Evolutionary conservation across 2,113 vertebrate genomes (phyloP).

Genomic region (Conger conger): DNA sequence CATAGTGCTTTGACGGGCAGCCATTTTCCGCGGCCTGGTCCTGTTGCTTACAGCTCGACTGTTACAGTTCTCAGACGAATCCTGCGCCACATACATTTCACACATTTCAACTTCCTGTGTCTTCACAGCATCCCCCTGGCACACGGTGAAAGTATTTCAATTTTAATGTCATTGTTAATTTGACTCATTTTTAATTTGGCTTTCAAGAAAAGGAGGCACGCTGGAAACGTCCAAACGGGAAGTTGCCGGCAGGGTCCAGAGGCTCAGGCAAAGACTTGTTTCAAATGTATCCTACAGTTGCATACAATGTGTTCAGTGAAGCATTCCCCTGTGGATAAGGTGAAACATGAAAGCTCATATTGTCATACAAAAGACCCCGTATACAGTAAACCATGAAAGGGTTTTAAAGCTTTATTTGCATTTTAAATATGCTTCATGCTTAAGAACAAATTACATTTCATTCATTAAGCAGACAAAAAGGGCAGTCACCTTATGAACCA

Average conservation of each 20-base stretch:
- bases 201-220: background rate
- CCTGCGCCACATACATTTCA: background rate
- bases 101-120: background rate
- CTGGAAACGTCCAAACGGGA: background rate
- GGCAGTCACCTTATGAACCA: too few relatives aligned
- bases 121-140: background rate
- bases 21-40: background rate
- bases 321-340: background rate
- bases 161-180: conserved; percentile 4
- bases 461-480: too few relatives aligned
- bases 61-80: background rate
- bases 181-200: background rate
- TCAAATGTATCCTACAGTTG: background rate
- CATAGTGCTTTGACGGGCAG: background rate
- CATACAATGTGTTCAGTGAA: background rate
- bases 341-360: background rate
- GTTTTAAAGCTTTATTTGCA: too few relatives aligned
- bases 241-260: background rate
- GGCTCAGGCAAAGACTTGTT: background rate
- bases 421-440: too few relatives aligned
- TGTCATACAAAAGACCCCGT: background rate
- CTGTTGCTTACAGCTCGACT: background rate
- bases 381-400: too few relatives aligned
- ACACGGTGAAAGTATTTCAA: background rate
- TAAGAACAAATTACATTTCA: too few relatives aligned